Evolutionary conservation across 2,888 invertebrate species (phyloP).

Genomic region (Ophioninae sp.): DNA sequence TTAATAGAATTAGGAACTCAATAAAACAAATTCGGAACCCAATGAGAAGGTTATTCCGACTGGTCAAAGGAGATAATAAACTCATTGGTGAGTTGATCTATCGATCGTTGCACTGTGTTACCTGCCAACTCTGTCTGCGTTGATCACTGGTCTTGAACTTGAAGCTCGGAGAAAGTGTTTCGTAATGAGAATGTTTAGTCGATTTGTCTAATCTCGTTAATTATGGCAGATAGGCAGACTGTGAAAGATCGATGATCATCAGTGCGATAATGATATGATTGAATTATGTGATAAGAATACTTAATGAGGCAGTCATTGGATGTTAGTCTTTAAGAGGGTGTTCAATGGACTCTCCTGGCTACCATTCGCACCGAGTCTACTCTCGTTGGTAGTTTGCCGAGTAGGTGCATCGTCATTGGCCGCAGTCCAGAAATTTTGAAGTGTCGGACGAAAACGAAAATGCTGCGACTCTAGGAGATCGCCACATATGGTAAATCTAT

Average conservation of each 20-base stretch:
- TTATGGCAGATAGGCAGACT: not conserved
- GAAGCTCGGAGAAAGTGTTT: slow-evolving; percentile 36
- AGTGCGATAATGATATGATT: not conserved
- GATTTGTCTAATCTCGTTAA: not conserved
- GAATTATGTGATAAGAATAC: slow-evolving; percentile 20
- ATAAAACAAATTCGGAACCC: not conserved
- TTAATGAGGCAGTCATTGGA: not conserved
- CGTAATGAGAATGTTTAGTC: slow-evolving; percentile 12
- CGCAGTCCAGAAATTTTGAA: slow-evolving; percentile 45
- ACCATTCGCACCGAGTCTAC: not conserved
- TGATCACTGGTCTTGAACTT: slow-evolving; percentile 67
- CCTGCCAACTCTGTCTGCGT: slow-evolving; percentile 38
- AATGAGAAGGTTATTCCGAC: slow-evolving; percentile 9
- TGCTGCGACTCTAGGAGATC: not conserved
- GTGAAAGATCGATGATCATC: not conserved
- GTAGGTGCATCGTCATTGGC: slow-evolving; percentile 64
- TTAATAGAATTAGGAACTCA: not conserved
- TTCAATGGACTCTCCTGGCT: not conserved
- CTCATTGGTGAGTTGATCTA: slow-evolving; percentile 2
- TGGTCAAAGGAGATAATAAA: not conserved
- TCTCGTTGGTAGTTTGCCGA: slow-evolving; percentile 56
- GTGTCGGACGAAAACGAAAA: slow-evolving; percentile 6
- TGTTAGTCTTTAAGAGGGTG: not conserved
- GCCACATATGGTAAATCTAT: not conserved
- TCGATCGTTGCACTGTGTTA: slow-evolving; percentile 53